Conservation (phyloP, 2,888 invertebrate species). For the Operophtera brumata region DNA sequence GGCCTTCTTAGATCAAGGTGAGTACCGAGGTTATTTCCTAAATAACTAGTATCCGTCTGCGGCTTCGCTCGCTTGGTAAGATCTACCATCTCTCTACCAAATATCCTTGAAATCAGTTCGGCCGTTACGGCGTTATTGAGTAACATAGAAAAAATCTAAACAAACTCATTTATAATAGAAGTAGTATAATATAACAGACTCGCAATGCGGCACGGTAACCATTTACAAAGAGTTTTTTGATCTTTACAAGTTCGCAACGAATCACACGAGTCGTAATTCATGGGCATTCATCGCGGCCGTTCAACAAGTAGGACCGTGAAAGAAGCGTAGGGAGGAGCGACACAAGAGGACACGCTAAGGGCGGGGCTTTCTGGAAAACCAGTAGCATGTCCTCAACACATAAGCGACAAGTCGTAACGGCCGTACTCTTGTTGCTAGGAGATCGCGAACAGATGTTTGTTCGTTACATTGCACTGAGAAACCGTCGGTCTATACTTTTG, state of each 20-base stretch:
- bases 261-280: slow-evolving; percentile 63
- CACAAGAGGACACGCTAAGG: slow-evolving; percentile 61
- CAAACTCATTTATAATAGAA: no score
- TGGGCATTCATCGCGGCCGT: slow-evolving; percentile 58
- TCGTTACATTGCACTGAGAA: slow-evolving; percentile 49
- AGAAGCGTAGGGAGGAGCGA: slow-evolving; percentile 75
- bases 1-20: slow-evolving; percentile 37
- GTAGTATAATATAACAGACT: slow-evolving; percentile 14
- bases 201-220: slow-evolving; percentile 33
- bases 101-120: no score
- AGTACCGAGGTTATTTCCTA: slow-evolving; percentile 31
- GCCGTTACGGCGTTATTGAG: no score
- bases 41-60: slow-evolving; percentile 10
- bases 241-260: slow-evolving; percentile 52
- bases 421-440: slow-evolving; percentile 64
- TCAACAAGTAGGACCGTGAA: slow-evolving; percentile 68
- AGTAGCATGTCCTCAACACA: slow-evolving; percentile 66
- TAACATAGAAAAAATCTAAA: no score
- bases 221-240: slow-evolving; percentile 35
- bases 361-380: slow-evolving; percentile 72
- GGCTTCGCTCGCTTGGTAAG: no score
- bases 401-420: slow-evolving; percentile 64
- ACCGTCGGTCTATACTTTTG: slow-evolving; percentile 38
- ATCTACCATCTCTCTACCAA: no score
- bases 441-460: slow-evolving; percentile 59